Conservation (phyloP, 2,888 invertebrate genomes). For the Nyleta sp. region DNA sequence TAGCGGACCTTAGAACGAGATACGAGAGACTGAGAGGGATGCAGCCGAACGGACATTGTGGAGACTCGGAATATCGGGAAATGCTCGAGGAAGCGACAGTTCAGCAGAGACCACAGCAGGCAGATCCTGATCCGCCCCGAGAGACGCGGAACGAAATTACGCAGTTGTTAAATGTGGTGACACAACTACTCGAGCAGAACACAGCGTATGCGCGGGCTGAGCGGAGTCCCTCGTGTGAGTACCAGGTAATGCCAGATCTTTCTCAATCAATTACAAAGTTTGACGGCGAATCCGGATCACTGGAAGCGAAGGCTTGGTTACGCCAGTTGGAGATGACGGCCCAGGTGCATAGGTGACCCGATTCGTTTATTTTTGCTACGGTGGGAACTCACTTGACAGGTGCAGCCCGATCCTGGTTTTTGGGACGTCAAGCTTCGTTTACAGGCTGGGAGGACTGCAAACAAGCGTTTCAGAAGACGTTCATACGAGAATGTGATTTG, state of each 20-base stretch:
- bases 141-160: not conserved
- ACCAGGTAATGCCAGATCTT: conserved; percentile 19
- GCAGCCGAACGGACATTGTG: too few species aligned
- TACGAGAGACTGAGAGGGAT: too few species aligned
- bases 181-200: not conserved
- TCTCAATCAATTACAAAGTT: not conserved
- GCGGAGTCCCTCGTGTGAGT: not conserved
- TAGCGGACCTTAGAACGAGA: too few species aligned
- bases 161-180: not conserved
- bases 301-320: conserved; percentile 5
- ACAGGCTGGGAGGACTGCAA: not conserved
- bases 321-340: conserved; percentile 8
- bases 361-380: conserved; percentile 14
- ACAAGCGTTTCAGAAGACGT: conserved; percentile 9
- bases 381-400: conserved; percentile 25
- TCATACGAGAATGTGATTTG: conserved; percentile 21
- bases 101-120: not conserved
- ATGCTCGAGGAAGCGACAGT: not conserved
- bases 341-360: conserved; percentile 13
- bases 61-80: too few species aligned
- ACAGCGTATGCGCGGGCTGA: not conserved
- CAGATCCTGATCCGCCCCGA: not conserved
- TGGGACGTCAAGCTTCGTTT: conserved; percentile 8
- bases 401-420: conserved; percentile 20
- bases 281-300: conserved; percentile 2